Percentiles rank a stretch among this genome's conserved stretches.
phyloP scores from a whole-genome alignment of 2,797 vertebrate species.

The Chaetophractus vellerosus region DNA sequence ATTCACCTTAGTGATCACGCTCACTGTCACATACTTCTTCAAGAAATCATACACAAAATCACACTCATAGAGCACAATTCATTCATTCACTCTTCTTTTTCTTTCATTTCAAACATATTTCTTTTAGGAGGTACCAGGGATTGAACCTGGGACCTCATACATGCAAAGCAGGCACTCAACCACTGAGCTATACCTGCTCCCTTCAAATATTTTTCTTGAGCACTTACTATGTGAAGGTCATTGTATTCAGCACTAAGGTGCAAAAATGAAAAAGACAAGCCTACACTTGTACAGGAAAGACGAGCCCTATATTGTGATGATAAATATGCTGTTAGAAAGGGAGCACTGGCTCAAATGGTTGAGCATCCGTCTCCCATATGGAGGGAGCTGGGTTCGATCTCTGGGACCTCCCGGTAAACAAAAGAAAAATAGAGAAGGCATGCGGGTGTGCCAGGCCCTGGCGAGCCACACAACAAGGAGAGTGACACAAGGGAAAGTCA shows the following conservation, averaged over 20 bases:
- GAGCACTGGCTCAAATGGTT: too few relatives aligned
- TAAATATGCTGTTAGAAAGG: neutral
- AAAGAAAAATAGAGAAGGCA: too few relatives aligned
- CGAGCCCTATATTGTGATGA: neutral
- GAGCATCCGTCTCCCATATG: too few relatives aligned
- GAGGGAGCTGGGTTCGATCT: too few relatives aligned
- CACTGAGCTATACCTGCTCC: too few relatives aligned
- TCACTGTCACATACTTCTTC: neutral
- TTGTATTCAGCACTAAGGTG: neutral
- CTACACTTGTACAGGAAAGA: neutral
- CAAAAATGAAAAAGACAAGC: constrained; percentile 11
- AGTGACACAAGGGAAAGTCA: too few relatives aligned
- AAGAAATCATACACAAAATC: neutral
- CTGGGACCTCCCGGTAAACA: too few relatives aligned
- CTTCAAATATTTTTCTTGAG: constrained; percentile 29
- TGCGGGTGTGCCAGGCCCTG: too few relatives aligned
- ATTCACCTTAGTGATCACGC: neutral
- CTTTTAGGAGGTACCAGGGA: too few relatives aligned
- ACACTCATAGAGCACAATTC: neutral
- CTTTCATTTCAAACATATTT: neutral
- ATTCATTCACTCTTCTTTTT: neutral
- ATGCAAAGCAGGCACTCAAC: too few relatives aligned
- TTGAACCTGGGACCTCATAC: too few relatives aligned
- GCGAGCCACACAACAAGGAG: too few relatives aligned
- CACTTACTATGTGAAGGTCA: constrained; percentile 1